These are phyloP conservation scores for Ophiodon elongatus DNA, from an alignment of 2,113 vertebrate genomes.

Conservation along the genomic window DNA sequence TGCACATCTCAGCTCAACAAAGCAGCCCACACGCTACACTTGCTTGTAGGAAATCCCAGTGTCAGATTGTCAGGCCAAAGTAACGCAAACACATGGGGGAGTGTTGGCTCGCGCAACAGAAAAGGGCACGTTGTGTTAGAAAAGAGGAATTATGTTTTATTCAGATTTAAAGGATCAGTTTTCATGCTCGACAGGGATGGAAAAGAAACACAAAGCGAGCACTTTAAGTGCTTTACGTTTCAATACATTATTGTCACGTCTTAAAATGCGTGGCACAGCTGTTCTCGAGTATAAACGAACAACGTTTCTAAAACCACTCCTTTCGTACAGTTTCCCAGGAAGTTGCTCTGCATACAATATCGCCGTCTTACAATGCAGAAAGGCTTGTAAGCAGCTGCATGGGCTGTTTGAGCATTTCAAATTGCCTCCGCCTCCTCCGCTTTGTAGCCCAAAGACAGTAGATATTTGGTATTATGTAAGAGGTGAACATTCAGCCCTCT, in stretches of 20 bases:
- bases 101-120: conserved; percentile 57
- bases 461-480: conserved; percentile 56
- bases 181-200: not conserved
- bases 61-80: conserved; percentile 76
- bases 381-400: conserved; percentile 7
- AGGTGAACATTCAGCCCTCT: conserved; percentile 39
- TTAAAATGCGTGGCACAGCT: not conserved
- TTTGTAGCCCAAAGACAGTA: conserved; percentile 42
- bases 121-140: conserved; percentile 53
- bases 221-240: conserved; percentile 9
- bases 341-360: not conserved
- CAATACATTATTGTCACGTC: not conserved
- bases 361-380: not conserved
- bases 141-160: conserved; percentile 25
- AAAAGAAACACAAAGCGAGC: conserved; percentile 8
- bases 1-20: conserved; percentile 70
- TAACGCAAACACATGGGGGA: conserved; percentile 65
- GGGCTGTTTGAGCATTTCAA: conserved; percentile 36
- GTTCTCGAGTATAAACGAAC: not conserved
- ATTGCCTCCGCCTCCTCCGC: conserved; percentile 40
- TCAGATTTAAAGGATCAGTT: conserved; percentile 23
- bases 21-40: conserved; percentile 75
- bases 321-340: not conserved
- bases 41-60: conserved; percentile 77
- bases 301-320: not conserved